A percentile compares a stretch with the other conserved stretches of the same genome.
phyloP scores from a whole-genome alignment of 2,888 invertebrate genomes.

The Temnothorax rugatulus region DNA sequence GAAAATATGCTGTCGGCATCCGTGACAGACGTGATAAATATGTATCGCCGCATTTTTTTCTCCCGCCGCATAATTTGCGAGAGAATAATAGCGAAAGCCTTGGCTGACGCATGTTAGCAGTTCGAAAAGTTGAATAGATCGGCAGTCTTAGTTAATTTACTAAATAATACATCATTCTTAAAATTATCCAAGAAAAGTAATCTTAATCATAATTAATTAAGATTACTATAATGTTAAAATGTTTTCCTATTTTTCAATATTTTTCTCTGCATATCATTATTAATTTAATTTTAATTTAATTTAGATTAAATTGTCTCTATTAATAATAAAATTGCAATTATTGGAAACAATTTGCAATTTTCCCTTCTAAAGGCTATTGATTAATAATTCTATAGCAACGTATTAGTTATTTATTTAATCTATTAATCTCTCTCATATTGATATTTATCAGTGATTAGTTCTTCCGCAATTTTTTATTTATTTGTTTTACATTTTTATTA shows the following conservation, averaged over 20 bases:
- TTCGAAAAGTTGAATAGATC: background rate
- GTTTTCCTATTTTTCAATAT: background rate
- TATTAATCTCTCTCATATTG: background rate
- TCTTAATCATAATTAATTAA: background rate
- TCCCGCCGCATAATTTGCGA: slow-evolving; percentile 16
- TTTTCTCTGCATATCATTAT: background rate
- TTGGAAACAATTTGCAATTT: background rate
- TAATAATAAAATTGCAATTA: slow-evolving; percentile 13
- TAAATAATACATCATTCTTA: slow-evolving; percentile 4
- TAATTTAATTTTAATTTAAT: background rate
- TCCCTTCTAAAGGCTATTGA: background rate
- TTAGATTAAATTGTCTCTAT: background rate
- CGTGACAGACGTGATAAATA: slow-evolving; percentile 45
- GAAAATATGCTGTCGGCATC: slow-evolving; percentile 51
- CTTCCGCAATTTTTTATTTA: background rate
- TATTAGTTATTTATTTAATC: slow-evolving; percentile 10
- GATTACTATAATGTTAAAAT: background rate
- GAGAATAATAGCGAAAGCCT: slow-evolving; percentile 19
- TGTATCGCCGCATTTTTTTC: slow-evolving; percentile 32
- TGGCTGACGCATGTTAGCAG: background rate
- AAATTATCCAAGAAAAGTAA: slow-evolving; percentile 1
- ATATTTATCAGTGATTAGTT: background rate
- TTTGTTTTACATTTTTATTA: background rate
- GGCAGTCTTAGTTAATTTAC: background rate
- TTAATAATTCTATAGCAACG: background rate